phyloP scores from a whole-genome alignment of 1,140 invertebrate genomes.

The Drosophila ironensis region DNA sequence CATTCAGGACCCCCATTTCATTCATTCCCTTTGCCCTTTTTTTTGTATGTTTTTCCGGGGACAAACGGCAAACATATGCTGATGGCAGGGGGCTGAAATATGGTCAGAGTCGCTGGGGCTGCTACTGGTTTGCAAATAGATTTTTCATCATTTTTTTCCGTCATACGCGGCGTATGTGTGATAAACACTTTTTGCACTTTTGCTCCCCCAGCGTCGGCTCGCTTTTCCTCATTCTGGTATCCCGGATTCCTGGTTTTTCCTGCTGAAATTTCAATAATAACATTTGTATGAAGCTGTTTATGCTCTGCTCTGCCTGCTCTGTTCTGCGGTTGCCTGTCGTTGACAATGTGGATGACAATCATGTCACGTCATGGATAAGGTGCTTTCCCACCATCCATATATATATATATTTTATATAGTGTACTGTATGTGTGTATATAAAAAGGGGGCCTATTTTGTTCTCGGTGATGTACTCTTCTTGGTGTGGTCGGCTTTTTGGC shows the following conservation, averaged over 20 bases:
- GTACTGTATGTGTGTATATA: no score
- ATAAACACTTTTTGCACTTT: conserved; percentile 51
- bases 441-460: neutral
- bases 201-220: neutral
- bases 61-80: conserved; percentile 55
- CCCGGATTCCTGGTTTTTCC: neutral
- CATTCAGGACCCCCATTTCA: conserved; percentile 1
- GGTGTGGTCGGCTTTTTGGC: conserved; percentile 11
- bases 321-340: conserved; percentile 49
- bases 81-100: conserved; percentile 40
- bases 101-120: conserved; percentile 13
- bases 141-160: conserved; percentile 71
- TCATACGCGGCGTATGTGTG: conserved; percentile 60
- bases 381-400: conserved; percentile 5
- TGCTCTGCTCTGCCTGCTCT: conserved; percentile 35
- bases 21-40: no score
- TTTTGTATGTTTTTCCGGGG: neutral
- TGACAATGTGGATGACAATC: conserved; percentile 76
- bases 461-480: neutral
- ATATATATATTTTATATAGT: neutral
- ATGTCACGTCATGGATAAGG: conserved; percentile 61
- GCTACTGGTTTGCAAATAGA: conserved; percentile 58
- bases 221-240: neutral
- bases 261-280: conserved; percentile 74
- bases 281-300: conserved; percentile 79